Conservation (phyloP, 1,140 invertebrate species). For the Penaeus indicus region DNA sequence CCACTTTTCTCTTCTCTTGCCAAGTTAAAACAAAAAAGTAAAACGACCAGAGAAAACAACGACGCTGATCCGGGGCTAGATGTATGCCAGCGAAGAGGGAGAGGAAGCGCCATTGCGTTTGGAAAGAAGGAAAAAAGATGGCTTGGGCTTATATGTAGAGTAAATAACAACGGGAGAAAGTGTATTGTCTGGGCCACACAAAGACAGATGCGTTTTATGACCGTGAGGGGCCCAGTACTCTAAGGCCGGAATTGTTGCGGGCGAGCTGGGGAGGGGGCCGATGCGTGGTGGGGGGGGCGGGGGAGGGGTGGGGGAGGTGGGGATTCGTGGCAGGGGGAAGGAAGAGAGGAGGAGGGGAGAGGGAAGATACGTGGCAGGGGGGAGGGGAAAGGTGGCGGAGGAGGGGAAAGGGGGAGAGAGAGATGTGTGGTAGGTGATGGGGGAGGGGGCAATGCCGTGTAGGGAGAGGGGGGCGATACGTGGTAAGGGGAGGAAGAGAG, state of each 20-base stretch:
- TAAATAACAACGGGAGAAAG: constrained; percentile 39
- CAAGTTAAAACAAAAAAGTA: too few species aligned
- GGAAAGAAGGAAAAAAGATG: constrained; percentile 25
- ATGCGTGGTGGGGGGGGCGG: too few species aligned
- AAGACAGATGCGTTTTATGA: constrained; percentile 49
- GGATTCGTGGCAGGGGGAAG: background rate
- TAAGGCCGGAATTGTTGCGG: constrained; percentile 34
- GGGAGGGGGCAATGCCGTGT: background rate
- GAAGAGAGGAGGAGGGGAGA: background rate
- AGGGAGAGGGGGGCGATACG: background rate
- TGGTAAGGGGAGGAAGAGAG: background rate
- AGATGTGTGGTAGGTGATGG: background rate
- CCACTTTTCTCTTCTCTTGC: too few species aligned
- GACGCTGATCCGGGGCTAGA: background rate
- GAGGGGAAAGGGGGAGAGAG: constrained; percentile 4
- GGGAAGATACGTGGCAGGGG: too few species aligned
- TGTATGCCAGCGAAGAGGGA: background rate
- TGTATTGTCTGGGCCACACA: constrained; percentile 43
- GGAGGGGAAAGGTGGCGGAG: background rate
- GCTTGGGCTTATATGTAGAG: constrained; percentile 41
- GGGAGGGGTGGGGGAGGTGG: background rate
- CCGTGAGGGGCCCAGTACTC: constrained; percentile 28
- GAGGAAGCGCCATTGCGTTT: background rate
- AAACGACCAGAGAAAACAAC: background rate
- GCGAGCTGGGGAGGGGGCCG: background rate